Evolutionary conservation across 2,888 invertebrate species (phyloP), one percentile per base, ranked within the genome.

Genomic region (Pedicia rivosa): DNA sequence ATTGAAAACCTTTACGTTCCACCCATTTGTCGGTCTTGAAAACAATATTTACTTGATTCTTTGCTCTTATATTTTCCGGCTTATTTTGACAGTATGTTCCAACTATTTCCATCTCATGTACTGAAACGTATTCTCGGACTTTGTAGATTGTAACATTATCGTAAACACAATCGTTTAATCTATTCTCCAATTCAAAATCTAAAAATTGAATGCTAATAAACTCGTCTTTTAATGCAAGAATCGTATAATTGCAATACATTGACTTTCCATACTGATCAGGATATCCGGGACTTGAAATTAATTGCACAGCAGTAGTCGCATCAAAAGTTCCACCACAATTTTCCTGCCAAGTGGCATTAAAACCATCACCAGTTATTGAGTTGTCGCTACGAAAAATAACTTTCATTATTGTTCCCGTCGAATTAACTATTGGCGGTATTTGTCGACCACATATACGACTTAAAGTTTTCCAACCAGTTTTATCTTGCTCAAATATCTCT

Each of bases 221-320:
- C n/a, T n/a, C n/a, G n/a, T n/a, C n/a, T n/a, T n/a, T n/a, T n/a
- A n/a, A n/a, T n/a, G n/a, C n/a, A n/a, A n/a, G n/a, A n/a, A n/a
- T n/a, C n/a, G n/a, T n/a, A n/a, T n/a, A n/a, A n/a, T 49, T 47
- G 66, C 73, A 80, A 4, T 50, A 48, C 9, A 74, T 50, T 44
- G 64, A 62, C 10, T 60, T 50, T 5, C 61, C 62, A 53, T 90
- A 91, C 17, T 49, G 44, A 2, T 50, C 43, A 1, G 87, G 84
- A 62, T 74, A 87, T 31, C 74, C 74, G 0, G 91, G 90, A 49
- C 81, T 81, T 17, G 64, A 63, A n/a, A 90, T 56, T 27, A 58
- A 55, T 48, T 69, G 66, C 41, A 63, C 54, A 19, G 54, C 53
- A 10, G 50, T 53, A 3, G 64, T 63, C 0, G 72, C 78, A 34